Evolutionary conservation across 1,140 invertebrate species (phyloP).

Genomic region (Heliconius hewitsoni): DNA sequence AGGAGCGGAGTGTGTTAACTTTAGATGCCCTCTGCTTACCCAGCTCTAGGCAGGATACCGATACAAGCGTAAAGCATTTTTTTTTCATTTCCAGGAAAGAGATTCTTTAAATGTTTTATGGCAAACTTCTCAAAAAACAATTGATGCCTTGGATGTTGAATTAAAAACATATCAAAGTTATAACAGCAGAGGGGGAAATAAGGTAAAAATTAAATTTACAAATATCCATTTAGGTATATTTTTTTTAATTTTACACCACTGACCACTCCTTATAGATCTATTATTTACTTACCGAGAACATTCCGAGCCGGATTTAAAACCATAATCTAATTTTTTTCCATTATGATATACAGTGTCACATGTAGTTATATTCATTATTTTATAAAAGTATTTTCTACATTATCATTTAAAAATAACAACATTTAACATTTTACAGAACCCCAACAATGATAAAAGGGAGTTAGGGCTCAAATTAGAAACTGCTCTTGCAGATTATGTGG

Average conservation of each 20-base stretch:
- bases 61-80: too few species aligned
- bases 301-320: too few species aligned
- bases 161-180: constrained; percentile 77
- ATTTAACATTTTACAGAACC: constrained; percentile 41
- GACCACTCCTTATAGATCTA: too few species aligned
- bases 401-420: background rate
- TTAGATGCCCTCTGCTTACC: too few species aligned
- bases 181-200: constrained; percentile 50
- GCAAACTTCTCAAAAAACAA: constrained; percentile 83
- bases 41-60: too few species aligned
- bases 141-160: constrained; percentile 82
- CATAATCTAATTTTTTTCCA: too few species aligned
- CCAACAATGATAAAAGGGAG: constrained; percentile 57
- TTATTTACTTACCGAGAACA: too few species aligned
- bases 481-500: constrained; percentile 68
- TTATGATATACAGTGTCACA: too few species aligned
- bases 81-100: constrained; percentile 74
- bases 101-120: constrained; percentile 83
- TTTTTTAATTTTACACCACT: background rate
- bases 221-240: background rate
- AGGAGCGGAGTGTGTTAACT: too few species aligned
- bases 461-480: constrained; percentile 69
- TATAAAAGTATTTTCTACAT: too few species aligned
- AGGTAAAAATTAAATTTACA: constrained; percentile 43
- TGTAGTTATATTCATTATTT: background rate